Base-by-base conservation (phyloP, 2,888 invertebrate genomes). In the Drosophila gaucha region DNA sequence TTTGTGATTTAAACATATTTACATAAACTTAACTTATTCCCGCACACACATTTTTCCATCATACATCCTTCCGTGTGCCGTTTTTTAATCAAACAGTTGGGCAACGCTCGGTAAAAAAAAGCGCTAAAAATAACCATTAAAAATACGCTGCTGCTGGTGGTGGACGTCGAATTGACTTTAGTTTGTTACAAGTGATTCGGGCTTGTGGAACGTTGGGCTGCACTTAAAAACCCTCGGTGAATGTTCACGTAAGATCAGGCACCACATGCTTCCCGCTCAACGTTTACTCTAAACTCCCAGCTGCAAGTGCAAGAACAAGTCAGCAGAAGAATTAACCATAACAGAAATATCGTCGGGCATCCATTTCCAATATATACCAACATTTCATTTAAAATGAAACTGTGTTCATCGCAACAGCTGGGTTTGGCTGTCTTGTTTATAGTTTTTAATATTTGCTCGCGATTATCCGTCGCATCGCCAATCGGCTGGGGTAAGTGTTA, bases 401-500 rank as follows among this genome's bases (percentile, higher is more conserved):
- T 51, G 54, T 46, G 43, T 55, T 50, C 55, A 56, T 31, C 18
- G 10, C 26, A 36, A 38, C 60, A 58, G 38, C 30, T 71, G 28
- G 22, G 46, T 20, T 31, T 71, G 33, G 55, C 56, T 35, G 26
- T 49, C 3, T n/a, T 67, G 18, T 51, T 35, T 24, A 49, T 60
- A 35, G 33, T 41, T 60, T 22, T 52, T 31, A 46, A 31, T 14
- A 39, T 56, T 24, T 38, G 35, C n/a, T 14, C 38, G 41, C 65
- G 47, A 22, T 6, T 50, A 39, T 20, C 58, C 35, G 35, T 50
- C 35, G 82, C 65, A 64, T 65, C 73, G n/a, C 68, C 82, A 16
- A 55, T 71, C n/a, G 74, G 71, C 20, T 80, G 82, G 82, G 80
- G 80, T 80, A 85, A 80, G 79, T 52, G 22, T 55, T 18, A 20